Evolutionary conservation across 1,140 invertebrate species (phyloP).

Genomic region (Brachionus paranguensis): DNA sequence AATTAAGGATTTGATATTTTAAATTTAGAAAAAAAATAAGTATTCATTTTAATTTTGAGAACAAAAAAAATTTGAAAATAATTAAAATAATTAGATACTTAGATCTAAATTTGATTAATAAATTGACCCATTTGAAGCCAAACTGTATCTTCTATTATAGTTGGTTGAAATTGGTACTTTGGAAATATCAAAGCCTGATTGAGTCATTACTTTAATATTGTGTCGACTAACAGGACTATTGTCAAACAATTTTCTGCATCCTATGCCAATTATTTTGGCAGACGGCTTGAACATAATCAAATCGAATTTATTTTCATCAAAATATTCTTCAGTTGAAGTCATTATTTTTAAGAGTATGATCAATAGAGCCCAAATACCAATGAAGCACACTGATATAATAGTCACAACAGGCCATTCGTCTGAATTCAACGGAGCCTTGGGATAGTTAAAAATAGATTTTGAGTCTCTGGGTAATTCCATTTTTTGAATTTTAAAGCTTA

Average conservation of each 20-base stretch:
- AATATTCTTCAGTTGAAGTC: neutral
- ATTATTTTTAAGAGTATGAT: neutral
- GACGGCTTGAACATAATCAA: neutral
- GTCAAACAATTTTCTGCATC: neutral
- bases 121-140: neutral
- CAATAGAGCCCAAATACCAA: neutral
- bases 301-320: conserved; percentile 20
- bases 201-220: neutral
- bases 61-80: neutral
- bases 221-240: neutral
- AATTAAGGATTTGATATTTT: neutral
- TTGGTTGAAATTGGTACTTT: neutral
- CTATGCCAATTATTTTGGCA: neutral
- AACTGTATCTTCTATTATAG: neutral
- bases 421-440: neutral
- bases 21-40: neutral
- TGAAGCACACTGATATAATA: neutral
- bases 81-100: neutral
- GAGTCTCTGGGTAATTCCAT: neutral
- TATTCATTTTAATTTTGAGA: neutral
- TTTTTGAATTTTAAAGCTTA: neutral
- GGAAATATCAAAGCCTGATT: conserved; percentile 3
- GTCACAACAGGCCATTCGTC: neutral
- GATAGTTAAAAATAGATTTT: neutral
- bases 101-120: neutral